These are phyloP conservation scores for Chrosomus eos DNA, from an alignment of 2,797 vertebrate species.

Conservation along the genomic window DNA sequence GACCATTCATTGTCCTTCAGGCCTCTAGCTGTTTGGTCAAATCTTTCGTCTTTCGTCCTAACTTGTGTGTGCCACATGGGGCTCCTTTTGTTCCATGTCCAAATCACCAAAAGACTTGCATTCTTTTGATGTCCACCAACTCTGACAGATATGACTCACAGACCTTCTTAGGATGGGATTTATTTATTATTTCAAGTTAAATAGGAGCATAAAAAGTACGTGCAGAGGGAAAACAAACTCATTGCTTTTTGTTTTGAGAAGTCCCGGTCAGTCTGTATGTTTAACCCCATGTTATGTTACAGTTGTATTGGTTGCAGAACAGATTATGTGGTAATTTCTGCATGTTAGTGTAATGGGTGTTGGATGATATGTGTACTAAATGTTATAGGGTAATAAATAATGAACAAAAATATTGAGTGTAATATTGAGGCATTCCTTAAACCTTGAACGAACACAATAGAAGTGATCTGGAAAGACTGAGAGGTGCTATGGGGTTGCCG, in stretches of 20 bases:
- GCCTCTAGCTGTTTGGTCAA: background rate
- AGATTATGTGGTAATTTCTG: background rate
- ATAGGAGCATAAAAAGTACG: background rate
- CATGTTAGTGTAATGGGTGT: background rate
- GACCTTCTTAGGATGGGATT: background rate
- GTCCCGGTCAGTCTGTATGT: background rate
- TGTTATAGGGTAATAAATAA: background rate
- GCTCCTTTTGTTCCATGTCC: conserved; percentile 16
- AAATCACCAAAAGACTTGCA: background rate
- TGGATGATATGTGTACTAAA: background rate
- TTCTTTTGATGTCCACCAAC: conserved; percentile 17
- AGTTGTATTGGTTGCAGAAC: background rate
- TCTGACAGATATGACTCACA: background rate
- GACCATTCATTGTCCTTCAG: conserved; percentile 2
- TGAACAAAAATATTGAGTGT: background rate
- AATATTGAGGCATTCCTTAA: conserved; percentile 7
- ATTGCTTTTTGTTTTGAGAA: conserved; percentile 14
- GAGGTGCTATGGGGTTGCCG: background rate
- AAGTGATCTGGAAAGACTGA: conserved; percentile 11
- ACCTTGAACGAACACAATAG: background rate
- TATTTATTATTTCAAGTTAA: background rate
- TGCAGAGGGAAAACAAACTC: background rate
- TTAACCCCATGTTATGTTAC: background rate
- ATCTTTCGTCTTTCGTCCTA: background rate
- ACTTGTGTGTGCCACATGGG: conserved; percentile 5